Percentiles rank a stretch among this genome's conserved stretches.
These are phyloP conservation scores for Pao palembangensis DNA, from an alignment of 2,113 vertebrate genomes.

Conservation along the genomic window DNA sequence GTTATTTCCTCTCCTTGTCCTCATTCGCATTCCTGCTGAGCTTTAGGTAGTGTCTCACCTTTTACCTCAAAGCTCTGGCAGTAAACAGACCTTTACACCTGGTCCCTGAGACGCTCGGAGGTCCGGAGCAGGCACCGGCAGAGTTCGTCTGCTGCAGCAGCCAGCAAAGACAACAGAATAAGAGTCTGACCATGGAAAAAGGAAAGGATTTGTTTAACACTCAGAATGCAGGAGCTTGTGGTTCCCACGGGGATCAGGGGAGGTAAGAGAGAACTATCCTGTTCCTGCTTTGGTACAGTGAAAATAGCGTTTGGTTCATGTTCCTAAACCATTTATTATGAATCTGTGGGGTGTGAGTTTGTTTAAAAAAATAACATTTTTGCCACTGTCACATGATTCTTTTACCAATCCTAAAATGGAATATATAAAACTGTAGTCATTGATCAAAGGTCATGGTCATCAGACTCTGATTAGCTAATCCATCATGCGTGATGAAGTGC, in stretches of 20 bases:
- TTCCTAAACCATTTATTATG: too few relatives aligned
- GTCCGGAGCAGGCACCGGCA: too few relatives aligned
- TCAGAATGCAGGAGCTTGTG: background rate
- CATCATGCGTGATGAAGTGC: background rate
- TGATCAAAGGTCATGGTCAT: background rate
- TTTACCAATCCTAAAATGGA: too few relatives aligned
- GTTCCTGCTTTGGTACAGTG: background rate
- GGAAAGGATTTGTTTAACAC: slow-evolving; percentile 12
- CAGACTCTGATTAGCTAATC: background rate
- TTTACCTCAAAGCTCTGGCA: slow-evolving; percentile 9
- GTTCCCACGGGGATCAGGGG: background rate
- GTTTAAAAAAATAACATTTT: too few relatives aligned
- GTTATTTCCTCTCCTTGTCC: background rate
- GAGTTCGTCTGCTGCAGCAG: background rate
- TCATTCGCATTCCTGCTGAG: background rate
- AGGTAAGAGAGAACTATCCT: slow-evolving; percentile 35
- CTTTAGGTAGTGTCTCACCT: slow-evolving; percentile 13
- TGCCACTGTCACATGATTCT: too few relatives aligned
- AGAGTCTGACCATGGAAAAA: slow-evolving; percentile 48
- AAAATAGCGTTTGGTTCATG: too few relatives aligned
- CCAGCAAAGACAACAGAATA: background rate
- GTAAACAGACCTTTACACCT: slow-evolving; percentile 71
- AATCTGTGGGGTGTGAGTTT: too few relatives aligned
- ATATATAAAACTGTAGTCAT: background rate
- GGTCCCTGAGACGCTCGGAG: background rate